These are phyloP conservation scores for Kuschelorhynchus macadamiae DNA, from an alignment of 2,888 invertebrate species.

Conservation along the genomic window DNA sequence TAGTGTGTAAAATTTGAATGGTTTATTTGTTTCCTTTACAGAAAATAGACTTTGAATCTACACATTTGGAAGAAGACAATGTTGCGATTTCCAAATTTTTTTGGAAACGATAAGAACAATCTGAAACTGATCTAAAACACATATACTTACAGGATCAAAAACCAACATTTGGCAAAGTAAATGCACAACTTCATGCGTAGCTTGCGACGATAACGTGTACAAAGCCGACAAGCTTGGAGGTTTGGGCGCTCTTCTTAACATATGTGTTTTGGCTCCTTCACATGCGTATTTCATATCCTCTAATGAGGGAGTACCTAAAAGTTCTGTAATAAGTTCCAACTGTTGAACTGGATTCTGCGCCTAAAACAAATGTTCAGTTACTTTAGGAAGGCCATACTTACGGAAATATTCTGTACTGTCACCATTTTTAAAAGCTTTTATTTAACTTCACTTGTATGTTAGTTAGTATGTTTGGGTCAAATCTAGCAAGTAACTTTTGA, in stretches of 20 bases:
- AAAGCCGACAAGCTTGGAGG: slow-evolving; percentile 90
- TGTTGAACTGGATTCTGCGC: slow-evolving; percentile 98
- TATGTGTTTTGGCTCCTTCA: slow-evolving; percentile 93
- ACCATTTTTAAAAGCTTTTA: too few species aligned
- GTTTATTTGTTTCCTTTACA: too few species aligned
- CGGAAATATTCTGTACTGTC: too few species aligned
- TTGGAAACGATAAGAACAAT: too few species aligned
- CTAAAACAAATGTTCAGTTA: slow-evolving; percentile 76
- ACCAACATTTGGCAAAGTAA: slow-evolving; percentile 97
- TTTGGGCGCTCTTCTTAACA: slow-evolving; percentile 89
- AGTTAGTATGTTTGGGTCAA: too few species aligned
- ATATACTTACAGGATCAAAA: slow-evolving; percentile 91
- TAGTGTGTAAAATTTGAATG: too few species aligned
- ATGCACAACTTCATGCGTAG: slow-evolving; percentile 98
- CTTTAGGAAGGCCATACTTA: too few species aligned
- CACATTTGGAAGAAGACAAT: too few species aligned
- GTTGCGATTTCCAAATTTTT: too few species aligned
- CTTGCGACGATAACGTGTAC: slow-evolving; percentile 90
- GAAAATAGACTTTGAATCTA: too few species aligned
- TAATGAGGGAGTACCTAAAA: slow-evolving; percentile 94
- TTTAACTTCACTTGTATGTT: too few species aligned
- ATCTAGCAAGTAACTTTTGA: too few species aligned
- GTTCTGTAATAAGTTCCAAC: slow-evolving; percentile 97
- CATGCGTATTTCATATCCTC: slow-evolving; percentile 98
- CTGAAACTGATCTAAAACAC: neutral